Evolutionary conservation across 2,113 vertebrate species (phyloP).

Genomic region (Meleagris gallopavo): DNA sequence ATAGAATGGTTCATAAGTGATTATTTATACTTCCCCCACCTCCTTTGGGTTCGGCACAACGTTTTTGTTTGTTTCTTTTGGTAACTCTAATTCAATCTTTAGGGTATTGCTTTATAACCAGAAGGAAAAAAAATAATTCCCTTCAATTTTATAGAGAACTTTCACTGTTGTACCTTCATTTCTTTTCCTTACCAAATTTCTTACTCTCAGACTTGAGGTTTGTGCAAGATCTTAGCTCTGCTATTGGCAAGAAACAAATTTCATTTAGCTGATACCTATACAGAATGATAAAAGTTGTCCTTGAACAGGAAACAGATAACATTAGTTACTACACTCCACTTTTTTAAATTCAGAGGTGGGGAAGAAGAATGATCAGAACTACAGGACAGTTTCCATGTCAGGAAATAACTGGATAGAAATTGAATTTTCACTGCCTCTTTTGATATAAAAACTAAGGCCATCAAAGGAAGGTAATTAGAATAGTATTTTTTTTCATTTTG

Average conservation of each 20-base stretch:
- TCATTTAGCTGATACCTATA: not conserved
- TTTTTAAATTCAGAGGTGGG: not conserved
- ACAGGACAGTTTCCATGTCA: not conserved
- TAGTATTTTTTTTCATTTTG: not conserved
- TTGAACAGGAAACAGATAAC: not conserved
- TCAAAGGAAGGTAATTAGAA: not conserved
- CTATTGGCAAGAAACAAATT: not conserved
- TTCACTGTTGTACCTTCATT: not conserved
- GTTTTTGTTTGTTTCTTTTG: not conserved
- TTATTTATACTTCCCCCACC: not conserved
- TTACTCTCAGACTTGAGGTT: not conserved
- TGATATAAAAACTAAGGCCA: not conserved
- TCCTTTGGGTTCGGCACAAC: not conserved
- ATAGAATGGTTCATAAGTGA: not conserved
- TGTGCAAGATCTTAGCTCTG: not conserved
- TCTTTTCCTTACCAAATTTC: not conserved
- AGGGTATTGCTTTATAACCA: not conserved
- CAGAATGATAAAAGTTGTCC: not conserved
- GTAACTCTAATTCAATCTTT: not conserved
- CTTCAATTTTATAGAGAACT: not conserved
- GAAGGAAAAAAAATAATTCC: not conserved
- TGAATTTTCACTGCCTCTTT: not conserved
- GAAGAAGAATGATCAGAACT: not conserved
- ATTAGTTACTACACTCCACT: not conserved
- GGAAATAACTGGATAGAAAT: not conserved